A percentile compares a stretch with the other conserved stretches of the same genome.
These are phyloP conservation scores for Stenchaetothrips biformis DNA, from an alignment of 2,888 invertebrate species.

Conservation along the genomic window DNA sequence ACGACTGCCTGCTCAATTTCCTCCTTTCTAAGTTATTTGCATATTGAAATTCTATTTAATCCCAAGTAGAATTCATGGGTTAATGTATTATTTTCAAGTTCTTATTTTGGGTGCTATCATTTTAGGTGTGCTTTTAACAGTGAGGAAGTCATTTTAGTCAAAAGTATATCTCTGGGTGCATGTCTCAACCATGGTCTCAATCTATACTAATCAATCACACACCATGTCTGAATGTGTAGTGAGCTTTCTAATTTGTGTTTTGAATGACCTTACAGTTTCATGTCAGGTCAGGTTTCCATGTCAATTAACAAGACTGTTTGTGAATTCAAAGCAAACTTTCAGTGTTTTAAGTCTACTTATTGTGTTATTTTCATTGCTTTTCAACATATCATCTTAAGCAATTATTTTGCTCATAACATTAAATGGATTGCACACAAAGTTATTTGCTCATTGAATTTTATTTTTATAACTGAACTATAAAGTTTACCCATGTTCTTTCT, in stretches of 20 bases:
- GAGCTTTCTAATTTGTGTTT: no score
- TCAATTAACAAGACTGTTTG: no score
- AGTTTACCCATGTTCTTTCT: no score
- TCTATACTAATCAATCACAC: neutral
- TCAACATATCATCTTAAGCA: no score
- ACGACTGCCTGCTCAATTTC: neutral
- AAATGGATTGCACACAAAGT: neutral
- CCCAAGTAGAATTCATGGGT: neutral
- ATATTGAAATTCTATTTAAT: neutral
- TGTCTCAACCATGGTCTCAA: no score
- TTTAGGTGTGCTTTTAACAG: neutral
- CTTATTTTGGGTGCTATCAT: neutral
- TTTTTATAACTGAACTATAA: no score
- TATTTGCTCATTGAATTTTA: no score
- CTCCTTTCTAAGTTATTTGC: neutral
- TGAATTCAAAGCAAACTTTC: no score
- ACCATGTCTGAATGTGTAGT: neutral
- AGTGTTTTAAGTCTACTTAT: no score
- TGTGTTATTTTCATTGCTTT: no score
- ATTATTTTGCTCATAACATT: neutral
- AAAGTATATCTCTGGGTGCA: neutral
- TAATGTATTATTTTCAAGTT: neutral
- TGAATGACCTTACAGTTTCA: no score
- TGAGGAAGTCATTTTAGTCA: neutral
- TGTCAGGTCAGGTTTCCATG: no score